These are phyloP conservation scores for Gymnobelideus leadbeateri DNA, from an alignment of 2,113 vertebrate genomes.

Conservation along the genomic window DNA sequence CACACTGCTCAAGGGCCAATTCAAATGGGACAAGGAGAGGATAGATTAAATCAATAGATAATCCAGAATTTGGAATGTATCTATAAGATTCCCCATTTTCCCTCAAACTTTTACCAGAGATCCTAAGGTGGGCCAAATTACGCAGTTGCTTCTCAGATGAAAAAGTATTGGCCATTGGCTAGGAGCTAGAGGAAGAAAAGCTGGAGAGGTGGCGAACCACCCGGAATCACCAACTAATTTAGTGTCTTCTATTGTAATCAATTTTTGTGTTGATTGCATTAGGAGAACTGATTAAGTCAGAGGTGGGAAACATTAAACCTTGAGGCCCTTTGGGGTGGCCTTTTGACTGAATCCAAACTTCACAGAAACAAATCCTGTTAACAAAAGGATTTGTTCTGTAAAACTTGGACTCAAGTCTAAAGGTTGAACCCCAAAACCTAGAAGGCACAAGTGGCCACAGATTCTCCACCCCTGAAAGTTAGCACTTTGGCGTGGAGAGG, in stretches of 20 bases:
- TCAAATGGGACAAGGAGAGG: not conserved
- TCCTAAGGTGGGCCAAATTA: not conserved
- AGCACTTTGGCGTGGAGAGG: not conserved
- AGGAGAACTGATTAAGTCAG: not conserved
- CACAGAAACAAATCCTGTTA: no score
- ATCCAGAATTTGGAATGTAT: not conserved
- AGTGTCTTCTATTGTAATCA: not conserved
- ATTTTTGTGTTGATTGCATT: not conserved
- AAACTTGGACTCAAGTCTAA: no score
- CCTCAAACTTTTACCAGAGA: rapidly evolving
- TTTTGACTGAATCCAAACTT: no score
- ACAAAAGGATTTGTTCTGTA: no score
- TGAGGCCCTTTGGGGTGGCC: not conserved
- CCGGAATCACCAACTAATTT: not conserved
- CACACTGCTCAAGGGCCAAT: not conserved
- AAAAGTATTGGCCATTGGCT: not conserved
- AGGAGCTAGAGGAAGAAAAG: not conserved
- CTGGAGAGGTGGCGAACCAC: not conserved
- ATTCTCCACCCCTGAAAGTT: no score
- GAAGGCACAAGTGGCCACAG: no score
- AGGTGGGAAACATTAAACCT: not conserved
- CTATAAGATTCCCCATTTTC: not conserved
- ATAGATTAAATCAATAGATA: not conserved
- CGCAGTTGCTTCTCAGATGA: not conserved
- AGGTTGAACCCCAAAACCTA: no score